Percentiles rank a stretch among this genome's conserved stretches.
These are phyloP conservation scores for Dasyurus viverrinus DNA, from an alignment of 2,113 vertebrate genomes.

Conservation along the genomic window DNA sequence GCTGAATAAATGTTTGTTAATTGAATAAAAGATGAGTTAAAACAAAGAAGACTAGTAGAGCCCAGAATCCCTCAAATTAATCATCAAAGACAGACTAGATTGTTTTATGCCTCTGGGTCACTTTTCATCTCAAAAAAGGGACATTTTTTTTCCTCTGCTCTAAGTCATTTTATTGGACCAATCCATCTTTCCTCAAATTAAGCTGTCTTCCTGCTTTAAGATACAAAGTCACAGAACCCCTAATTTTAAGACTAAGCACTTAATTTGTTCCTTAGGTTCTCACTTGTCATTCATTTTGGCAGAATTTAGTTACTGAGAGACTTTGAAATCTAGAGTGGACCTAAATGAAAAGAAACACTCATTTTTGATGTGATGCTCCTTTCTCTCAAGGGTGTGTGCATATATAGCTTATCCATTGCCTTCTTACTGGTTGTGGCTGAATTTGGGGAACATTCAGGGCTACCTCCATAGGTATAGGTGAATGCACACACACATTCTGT, in stretches of 20 bases:
- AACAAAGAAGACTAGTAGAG: too few relatives aligned
- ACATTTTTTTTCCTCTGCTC: conserved; percentile 34
- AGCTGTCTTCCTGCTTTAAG: conserved; percentile 68
- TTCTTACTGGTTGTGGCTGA: not conserved
- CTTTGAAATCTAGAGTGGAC: conserved; percentile 34
- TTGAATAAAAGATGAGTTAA: not conserved
- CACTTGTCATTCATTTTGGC: conserved; percentile 28
- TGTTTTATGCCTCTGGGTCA: not conserved
- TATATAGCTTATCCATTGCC: not conserved
- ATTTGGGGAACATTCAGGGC: not conserved
- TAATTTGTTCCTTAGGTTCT: conserved; percentile 58
- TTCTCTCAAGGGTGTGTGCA: not conserved
- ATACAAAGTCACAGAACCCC: conserved; percentile 35
- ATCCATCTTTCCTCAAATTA: conserved; percentile 50
- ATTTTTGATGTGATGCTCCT: not conserved
- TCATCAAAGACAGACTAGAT: not conserved
- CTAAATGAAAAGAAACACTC: not conserved
- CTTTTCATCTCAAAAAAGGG: not conserved
- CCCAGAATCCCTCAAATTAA: not conserved
- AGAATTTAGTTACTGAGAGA: conserved; percentile 29
- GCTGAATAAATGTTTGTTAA: not conserved
- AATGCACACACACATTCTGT: not conserved
- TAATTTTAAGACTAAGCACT: conserved; percentile 55
- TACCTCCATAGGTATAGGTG: not conserved
- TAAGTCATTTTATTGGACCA: conserved; percentile 51